A percentile compares a stretch with the other conserved stretches of the same genome.
These are phyloP conservation scores for Pantherophis guttatus DNA, from an alignment of 2,113 vertebrate species.

Conservation along the genomic window DNA sequence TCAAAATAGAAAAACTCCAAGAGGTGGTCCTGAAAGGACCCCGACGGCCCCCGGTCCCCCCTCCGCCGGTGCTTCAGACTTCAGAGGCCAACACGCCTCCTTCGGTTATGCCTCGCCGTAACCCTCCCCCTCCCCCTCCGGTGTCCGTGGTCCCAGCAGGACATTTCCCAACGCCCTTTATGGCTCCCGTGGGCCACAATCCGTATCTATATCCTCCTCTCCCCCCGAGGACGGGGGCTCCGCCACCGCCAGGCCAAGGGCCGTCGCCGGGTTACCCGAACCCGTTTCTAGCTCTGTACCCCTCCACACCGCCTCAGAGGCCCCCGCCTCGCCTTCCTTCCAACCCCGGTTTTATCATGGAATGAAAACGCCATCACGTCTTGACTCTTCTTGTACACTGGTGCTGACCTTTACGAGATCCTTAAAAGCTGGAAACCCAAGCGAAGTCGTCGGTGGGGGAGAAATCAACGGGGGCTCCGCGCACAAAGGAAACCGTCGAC, in stretches of 20 bases:
- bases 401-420: slow-evolving; percentile 54
- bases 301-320: slow-evolving; percentile 85
- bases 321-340: slow-evolving; percentile 79
- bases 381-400: slow-evolving; percentile 51
- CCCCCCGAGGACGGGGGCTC: slow-evolving; percentile 80
- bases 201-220: slow-evolving; percentile 75
- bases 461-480: slow-evolving; percentile 38
- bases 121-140: slow-evolving; percentile 80
- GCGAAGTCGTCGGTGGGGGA: slow-evolving; percentile 40
- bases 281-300: slow-evolving; percentile 76
- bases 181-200: slow-evolving; percentile 33
- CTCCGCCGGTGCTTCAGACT: slow-evolving; percentile 44
- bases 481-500: neutral
- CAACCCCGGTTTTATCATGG: slow-evolving; percentile 92
- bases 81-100: slow-evolving; percentile 69
- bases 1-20: slow-evolving; percentile 97
- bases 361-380: slow-evolving; percentile 69
- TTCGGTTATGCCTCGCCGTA: slow-evolving; percentile 73
- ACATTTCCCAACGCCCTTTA: slow-evolving; percentile 66
- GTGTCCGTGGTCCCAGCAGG: slow-evolving; percentile 50
- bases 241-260: slow-evolving; percentile 45
- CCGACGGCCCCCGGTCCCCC: slow-evolving; percentile 62
- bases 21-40: slow-evolving; percentile 91
- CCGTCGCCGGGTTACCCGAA: slow-evolving; percentile 73
- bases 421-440: slow-evolving; percentile 25